A percentile compares a stretch with the other conserved stretches of the same genome.
phyloP scores from a whole-genome alignment of 2,797 vertebrate genomes.

The Propithecus perrieri region DNA sequence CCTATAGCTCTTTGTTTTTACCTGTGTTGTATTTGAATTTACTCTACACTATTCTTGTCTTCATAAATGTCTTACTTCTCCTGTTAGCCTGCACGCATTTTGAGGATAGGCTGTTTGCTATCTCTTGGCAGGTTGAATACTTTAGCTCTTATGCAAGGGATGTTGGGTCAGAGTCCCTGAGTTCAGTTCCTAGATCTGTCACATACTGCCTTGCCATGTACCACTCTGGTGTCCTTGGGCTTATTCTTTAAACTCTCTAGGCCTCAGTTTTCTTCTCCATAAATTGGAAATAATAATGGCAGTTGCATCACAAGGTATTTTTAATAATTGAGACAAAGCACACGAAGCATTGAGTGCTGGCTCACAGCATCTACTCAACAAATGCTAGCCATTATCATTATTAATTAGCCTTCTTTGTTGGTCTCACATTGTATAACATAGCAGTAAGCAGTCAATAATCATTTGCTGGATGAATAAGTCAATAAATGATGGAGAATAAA shows the following conservation, averaged over 20 bases:
- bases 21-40: not conserved
- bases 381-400: constrained; percentile 54
- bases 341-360: not conserved
- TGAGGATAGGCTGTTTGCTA: not conserved
- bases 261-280: not conserved
- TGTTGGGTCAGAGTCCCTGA: not conserved
- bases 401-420: constrained; percentile 66
- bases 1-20: not conserved
- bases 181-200: not conserved
- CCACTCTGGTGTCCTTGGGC: not conserved
- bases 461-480: constrained; percentile 76
- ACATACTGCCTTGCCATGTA: no score
- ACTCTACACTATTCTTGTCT: not conserved
- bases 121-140: not conserved
- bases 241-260: not conserved
- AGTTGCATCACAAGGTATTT: not conserved
- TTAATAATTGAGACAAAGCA: constrained; percentile 11
- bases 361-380: not conserved
- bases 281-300: not conserved
- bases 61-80: not conserved
- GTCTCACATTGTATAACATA: constrained; percentile 56
- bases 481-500: constrained; percentile 74
- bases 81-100: not conserved
- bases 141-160: not conserved
- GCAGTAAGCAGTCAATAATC: constrained; percentile 77